phyloP scores from a whole-genome alignment of 2,113 vertebrate species.

The Notarius quadriscutis region DNA sequence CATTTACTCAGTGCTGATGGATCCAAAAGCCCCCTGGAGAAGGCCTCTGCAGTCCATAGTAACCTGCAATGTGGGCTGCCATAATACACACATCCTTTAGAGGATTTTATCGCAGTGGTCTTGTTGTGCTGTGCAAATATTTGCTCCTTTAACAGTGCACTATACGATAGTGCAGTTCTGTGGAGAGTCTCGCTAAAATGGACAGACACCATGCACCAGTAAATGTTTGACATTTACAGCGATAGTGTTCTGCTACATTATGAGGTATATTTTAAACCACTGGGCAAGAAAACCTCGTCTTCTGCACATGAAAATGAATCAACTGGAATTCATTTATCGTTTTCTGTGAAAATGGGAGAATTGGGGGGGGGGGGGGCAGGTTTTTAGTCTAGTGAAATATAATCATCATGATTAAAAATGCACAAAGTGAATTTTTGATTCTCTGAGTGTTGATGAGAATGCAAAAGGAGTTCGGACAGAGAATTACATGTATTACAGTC shows the following conservation, averaged over 20 bases:
- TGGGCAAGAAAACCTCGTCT: not conserved
- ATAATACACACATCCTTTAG: not conserved
- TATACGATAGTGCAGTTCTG: not conserved
- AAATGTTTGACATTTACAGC: not conserved
- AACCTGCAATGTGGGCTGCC: constrained; percentile 11
- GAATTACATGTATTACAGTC: constrained; percentile 58
- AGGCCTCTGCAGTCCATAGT: constrained; percentile 23
- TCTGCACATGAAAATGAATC: constrained; percentile 12
- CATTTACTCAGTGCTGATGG: constrained; percentile 35
- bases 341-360: not conserved
- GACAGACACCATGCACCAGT: constrained; percentile 9
- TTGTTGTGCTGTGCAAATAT: constrained; percentile 24
- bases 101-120: constrained; percentile 12
- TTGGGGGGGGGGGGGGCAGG: not conserved
- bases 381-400: constrained; percentile 8
- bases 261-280: constrained; percentile 31
- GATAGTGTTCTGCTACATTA: constrained; percentile 20
- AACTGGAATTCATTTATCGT: not conserved
- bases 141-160: not conserved
- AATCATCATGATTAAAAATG: constrained; percentile 20
- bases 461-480: constrained; percentile 62
- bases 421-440: not conserved
- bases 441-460: constrained; percentile 61
- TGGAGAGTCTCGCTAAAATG: not conserved
- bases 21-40: constrained; percentile 38